Evolutionary conservation across 2,797 vertebrate species (phyloP).

Genomic region (Florisuga fusca): DNA sequence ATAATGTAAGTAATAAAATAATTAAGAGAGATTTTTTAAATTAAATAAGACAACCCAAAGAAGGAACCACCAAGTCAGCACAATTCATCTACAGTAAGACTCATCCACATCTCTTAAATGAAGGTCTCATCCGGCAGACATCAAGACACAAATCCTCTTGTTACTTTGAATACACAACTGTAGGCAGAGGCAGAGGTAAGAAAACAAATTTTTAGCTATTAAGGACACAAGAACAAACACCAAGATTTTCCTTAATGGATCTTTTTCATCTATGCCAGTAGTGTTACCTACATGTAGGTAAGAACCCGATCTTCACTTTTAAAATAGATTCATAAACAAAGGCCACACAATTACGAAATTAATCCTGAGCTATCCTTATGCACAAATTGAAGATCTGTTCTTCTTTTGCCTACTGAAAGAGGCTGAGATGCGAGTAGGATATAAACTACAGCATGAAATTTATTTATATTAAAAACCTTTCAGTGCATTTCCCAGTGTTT

Average conservation of each 20-base stretch:
- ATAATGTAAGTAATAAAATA: constrained; percentile 30
- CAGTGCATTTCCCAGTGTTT: background rate
- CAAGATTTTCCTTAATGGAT: background rate
- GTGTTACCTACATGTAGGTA: background rate
- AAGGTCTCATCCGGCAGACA: background rate
- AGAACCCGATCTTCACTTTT: background rate
- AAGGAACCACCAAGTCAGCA: background rate
- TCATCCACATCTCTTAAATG: background rate
- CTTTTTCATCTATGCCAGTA: background rate
- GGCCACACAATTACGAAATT: background rate
- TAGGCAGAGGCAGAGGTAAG: background rate
- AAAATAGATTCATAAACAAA: background rate
- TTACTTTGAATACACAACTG: background rate
- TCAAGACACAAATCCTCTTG: background rate
- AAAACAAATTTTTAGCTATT: background rate
- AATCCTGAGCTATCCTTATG: background rate
- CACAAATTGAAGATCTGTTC: background rate
- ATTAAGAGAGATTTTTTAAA: background rate
- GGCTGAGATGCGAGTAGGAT: background rate
- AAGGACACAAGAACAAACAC: background rate
- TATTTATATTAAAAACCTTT: background rate
- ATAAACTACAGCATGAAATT: background rate
- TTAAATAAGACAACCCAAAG: background rate
- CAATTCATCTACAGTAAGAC: background rate
- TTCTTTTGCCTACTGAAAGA: background rate